Conservation (phyloP, 2,888 invertebrate species). For the Quadroppia sp. region DNA sequence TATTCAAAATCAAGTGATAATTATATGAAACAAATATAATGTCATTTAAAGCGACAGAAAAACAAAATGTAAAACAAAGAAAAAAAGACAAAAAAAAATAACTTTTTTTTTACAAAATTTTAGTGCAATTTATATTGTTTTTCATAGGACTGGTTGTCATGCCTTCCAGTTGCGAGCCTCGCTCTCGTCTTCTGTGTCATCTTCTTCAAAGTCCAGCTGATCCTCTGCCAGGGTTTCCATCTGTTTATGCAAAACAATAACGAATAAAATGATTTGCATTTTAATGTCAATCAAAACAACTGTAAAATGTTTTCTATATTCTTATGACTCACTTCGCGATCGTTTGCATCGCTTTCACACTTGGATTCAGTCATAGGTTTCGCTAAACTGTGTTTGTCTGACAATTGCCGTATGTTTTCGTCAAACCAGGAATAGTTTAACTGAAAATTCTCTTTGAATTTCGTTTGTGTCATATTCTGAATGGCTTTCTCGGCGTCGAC, state of each 20-base stretch:
- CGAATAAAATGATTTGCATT: too few relatives aligned
- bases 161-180: conserved; percentile 33
- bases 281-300: too few relatives aligned
- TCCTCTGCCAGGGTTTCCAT: conserved; percentile 15
- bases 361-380: background rate
- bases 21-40: background rate
- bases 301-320: too few relatives aligned
- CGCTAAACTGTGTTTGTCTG: background rate
- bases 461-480: conserved; percentile 16
- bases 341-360: background rate
- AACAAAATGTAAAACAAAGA: background rate
- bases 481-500: conserved; percentile 69
- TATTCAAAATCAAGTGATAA: conserved; percentile 2
- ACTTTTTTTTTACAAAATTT: background rate
- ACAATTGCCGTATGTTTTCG: background rate
- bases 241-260: background rate
- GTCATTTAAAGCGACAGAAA: conserved; percentile 1
- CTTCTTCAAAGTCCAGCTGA: conserved; percentile 17
- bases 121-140: background rate
- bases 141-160: background rate
- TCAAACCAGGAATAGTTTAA: conserved; percentile 40
- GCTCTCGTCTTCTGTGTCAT: conserved; percentile 17
- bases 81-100: background rate
- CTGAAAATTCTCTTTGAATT: conserved; percentile 33
- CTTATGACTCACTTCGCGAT: background rate